Evolutionary conservation across 2,888 invertebrate species (phyloP), one percentile per base, ranked within the genome.

Genomic region (Rhingia campestris): DNA sequence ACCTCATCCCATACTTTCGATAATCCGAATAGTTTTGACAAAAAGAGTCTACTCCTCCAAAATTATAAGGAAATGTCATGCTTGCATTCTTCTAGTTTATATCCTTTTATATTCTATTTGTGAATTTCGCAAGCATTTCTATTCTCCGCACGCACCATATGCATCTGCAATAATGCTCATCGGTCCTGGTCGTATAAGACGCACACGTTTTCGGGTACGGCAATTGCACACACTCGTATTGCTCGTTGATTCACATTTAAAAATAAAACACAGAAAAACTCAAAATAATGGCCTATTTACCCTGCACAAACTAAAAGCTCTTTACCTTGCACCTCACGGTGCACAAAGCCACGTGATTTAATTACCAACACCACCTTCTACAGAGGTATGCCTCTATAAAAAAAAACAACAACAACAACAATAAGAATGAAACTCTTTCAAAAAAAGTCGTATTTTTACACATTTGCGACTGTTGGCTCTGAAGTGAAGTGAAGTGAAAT

Each of bases 211-310:
- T 30, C 41, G n/a, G 5, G 12, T 14, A 33, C 14, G 10, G 41
- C 53, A 43, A 12, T 12, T 5, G 6, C 37, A 53, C 12, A 4
- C 12, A 30, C 30, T 58, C 22, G 22, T 22, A 22, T 22, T 22
- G 22, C 22, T 47, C 49, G 49, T 67, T 30, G 54, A 35, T 58
- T 53, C 43, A n/a, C 33, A 59, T 51, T 53, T 79, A 66, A 59
- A 73, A 64, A 33, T 22, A 69, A 37, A 63, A 41, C 14, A 33
- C 37, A 14, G 47, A 47, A 30, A 58, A 64, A 75, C 59, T 64
- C 35, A 7, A 70, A 76, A 81, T 81, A 76, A 81, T 81, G 81
- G 76, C 81, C 81, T 72, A 81, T 70, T 66, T 81, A 76, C 41
- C 56, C 47, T 81, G 75, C 43, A 66, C 47, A 61, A 30, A 32